phyloP scores from a whole-genome alignment of 2,113 vertebrate genomes.

The Neolamprologus modestus region DNA sequence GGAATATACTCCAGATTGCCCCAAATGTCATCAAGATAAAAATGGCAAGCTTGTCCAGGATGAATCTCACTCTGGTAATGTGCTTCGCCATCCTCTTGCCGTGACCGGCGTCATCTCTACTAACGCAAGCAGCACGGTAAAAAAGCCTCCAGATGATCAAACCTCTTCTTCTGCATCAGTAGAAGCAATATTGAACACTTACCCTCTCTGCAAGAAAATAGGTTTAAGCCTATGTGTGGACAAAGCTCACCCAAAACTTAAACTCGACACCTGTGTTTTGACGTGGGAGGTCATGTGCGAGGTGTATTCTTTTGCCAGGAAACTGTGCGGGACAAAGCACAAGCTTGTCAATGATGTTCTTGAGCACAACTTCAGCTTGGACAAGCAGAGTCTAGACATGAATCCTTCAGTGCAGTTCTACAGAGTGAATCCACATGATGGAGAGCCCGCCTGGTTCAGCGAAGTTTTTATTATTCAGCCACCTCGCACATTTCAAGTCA shows the following conservation, averaged over 20 bases:
- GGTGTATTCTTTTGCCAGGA: not conserved
- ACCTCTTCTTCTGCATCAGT: not conserved
- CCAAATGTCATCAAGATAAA: not conserved
- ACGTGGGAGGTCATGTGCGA: not conserved
- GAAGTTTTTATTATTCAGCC: not conserved
- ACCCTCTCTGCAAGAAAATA: not conserved
- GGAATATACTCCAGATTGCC: not conserved
- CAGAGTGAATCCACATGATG: not conserved
- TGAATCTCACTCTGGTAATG: not conserved
- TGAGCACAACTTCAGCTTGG: constrained; percentile 3
- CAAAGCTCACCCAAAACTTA: not conserved
- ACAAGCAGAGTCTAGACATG: not conserved
- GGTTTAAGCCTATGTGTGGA: constrained; percentile 1
- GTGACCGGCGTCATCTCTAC: not conserved
- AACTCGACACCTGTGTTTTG: not conserved
- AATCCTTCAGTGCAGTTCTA: not conserved
- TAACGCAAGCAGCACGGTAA: not conserved
- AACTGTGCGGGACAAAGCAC: not conserved
- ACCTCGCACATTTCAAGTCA: not conserved
- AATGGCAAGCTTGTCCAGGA: not conserved
- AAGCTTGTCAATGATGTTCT: not conserved
- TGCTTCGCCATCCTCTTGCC: not conserved
- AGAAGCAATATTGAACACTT: not conserved
- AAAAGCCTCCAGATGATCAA: not conserved
- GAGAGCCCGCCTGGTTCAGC: not conserved